phyloP scores from a whole-genome alignment of 64 coral and sea anemone species.

The Dendrophyllia cribrosa region DNA sequence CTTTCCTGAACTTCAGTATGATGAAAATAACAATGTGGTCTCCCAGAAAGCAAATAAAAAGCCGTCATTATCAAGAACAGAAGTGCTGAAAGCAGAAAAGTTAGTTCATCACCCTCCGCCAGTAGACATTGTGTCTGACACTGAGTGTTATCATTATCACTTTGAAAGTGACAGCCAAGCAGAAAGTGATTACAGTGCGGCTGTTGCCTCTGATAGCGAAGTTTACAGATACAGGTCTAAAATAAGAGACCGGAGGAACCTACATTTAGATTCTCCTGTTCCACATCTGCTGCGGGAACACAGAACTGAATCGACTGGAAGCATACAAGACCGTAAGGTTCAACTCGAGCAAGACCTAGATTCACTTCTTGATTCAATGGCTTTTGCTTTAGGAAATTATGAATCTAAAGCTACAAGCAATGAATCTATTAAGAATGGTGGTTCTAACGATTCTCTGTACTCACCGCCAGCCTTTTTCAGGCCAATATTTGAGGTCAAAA shows the following conservation, averaged over 20 bases:
- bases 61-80: background rate
- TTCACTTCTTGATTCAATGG: slow-evolving; percentile 92
- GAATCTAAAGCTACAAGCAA: background rate
- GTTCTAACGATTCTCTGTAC: slow-evolving; percentile 47
- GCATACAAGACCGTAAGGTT: slow-evolving; percentile 81
- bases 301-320: slow-evolving; percentile 56
- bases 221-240: slow-evolving; percentile 76
- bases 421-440: slow-evolving; percentile 1
- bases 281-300: slow-evolving; percentile 68
- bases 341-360: slow-evolving; percentile 92
- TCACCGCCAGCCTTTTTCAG: slow-evolving; percentile 83
- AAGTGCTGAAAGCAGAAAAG: slow-evolving; percentile 30
- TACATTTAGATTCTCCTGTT: slow-evolving; percentile 84
- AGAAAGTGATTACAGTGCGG: slow-evolving; percentile 81
- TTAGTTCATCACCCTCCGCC: slow-evolving; percentile 38
- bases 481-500: slow-evolving; percentile 95
- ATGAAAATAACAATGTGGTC: slow-evolving; percentile 79
- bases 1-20: slow-evolving; percentile 69
- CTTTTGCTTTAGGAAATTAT: slow-evolving; percentile 52
- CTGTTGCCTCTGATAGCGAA: slow-evolving; percentile 87
- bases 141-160: slow-evolving; percentile 81
- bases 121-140: slow-evolving; percentile 84
- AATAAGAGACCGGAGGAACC: slow-evolving; percentile 70
- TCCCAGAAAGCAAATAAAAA: background rate
- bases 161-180: slow-evolving; percentile 86